Base-by-base conservation (phyloP, 1,140 invertebrate species). In the Tribolium castaneum region DNA sequence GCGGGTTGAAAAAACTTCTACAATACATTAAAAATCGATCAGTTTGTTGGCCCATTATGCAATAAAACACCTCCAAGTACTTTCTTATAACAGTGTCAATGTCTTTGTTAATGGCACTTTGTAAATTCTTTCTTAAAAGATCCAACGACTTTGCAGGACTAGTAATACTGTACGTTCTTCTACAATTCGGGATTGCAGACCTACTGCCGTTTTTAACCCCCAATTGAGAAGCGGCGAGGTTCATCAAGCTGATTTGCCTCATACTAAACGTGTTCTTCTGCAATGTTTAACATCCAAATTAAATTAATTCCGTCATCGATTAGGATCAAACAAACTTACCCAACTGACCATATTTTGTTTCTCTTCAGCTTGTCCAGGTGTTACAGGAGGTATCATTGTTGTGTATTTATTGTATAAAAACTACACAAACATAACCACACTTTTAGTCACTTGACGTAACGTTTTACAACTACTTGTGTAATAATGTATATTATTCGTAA, bases 1-100 rank as follows among this genome's bases (percentile, higher is more conserved):
- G 93, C 94, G 77, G 93, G 93, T 80, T 92, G 91, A 87, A 96
- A 94, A 86, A 92, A 93, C 88, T 91, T 91, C 92, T 93, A 84
- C 73, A 90, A 90, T 83, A 66, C 7, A 30, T 19, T 52, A 62
- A 76, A 70, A 1, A 13, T 70, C 14, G 34, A 73, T 75, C 14
- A 51, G 13, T 34, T 62, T 73, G 75, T 52, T 54, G 12, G 10
- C 71, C 39, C 39, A 35, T 9, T n/a, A 2, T 19, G 16, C 16
- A 19, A 19, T 35, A 66, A 34, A 88, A 87, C 86, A 94, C 93
- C 83, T 94, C 92, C 51, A 94, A 87, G 88, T 94, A 94, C 83
- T 92, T 93, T 81, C 92, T 91, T 19, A 94, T 91, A 19, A 94
- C 90, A 85, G 90, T 89, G 87, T 94, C 91, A 78, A 95, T 93